These are phyloP conservation scores for Ophioninae sp. DNA, from an alignment of 2,888 invertebrate genomes.

Conservation along the genomic window DNA sequence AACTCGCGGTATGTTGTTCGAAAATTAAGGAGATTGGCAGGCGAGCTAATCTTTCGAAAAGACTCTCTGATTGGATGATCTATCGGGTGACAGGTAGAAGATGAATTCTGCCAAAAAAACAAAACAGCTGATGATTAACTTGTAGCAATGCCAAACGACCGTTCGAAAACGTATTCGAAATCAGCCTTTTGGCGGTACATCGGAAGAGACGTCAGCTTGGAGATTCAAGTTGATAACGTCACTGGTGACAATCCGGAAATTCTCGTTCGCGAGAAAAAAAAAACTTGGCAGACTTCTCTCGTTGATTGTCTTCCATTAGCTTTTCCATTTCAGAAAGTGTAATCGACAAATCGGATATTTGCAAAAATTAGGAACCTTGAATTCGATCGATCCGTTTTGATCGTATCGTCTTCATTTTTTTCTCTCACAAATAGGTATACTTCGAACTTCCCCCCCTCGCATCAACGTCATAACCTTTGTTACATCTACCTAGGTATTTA, in stretches of 20 bases:
- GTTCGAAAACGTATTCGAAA: too few relatives aligned
- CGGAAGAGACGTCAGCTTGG: not conserved
- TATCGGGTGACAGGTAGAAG: not conserved
- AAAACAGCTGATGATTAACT: too few relatives aligned
- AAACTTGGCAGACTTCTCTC: too few relatives aligned
- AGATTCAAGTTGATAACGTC: too few relatives aligned
- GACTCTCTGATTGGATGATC: not conserved
- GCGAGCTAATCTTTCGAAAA: not conserved
- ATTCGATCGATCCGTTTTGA: constrained; percentile 48
- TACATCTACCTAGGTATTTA: constrained; percentile 50
- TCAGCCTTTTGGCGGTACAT: not conserved
- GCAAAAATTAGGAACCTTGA: constrained; percentile 50
- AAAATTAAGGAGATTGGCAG: constrained; percentile 24
- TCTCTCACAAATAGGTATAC: not conserved
- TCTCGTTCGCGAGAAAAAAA: too few relatives aligned
- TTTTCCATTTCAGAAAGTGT: too few relatives aligned
- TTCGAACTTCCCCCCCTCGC: constrained; percentile 16
- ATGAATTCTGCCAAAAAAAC: not conserved
- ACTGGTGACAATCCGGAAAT: too few relatives aligned
- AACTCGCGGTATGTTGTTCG: constrained; percentile 55
- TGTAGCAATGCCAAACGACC: too few relatives aligned
- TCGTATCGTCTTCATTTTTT: constrained; percentile 8
- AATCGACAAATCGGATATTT: constrained; percentile 43
- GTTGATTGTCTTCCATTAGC: too few relatives aligned
- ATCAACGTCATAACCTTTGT: constrained; percentile 28